Evolutionary conservation across 92 coral and sea anemone genomes (phyloP), one percentile per base, ranked within the genome.

Genomic region (Zoanthus sansibaricus): DNA sequence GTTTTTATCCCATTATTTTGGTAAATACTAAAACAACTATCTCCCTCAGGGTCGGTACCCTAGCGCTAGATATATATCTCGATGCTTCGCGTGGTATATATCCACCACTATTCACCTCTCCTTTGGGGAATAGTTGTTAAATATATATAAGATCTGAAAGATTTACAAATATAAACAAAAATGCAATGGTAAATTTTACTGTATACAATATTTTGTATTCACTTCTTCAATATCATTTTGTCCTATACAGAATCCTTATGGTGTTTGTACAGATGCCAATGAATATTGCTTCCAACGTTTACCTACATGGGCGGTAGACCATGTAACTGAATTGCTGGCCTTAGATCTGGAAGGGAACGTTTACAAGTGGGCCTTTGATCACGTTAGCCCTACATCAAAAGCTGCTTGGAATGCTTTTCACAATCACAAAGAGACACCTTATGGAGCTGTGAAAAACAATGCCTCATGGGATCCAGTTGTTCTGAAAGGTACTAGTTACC

Each of bases 361-460:
- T 49, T 89, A 91, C 78, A 89, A 89, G 54, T 93, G 96, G 96
- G 32, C 14, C 21, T 93, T 93, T 47, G 86, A 91, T 31, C 37
- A 87, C 16, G 61, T 77, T 71, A 91, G 87, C 42, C 94, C 96
- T 58, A 93, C 94, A 0, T 84, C 96, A 10, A 64, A 72, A n/a
- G 96, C 96, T 14, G 96, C 79, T 20, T 93, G 96, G 96, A 66
- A 79, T 6, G 94, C 96, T 13, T 91, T 93, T 74, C 96, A 93
- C 82, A 71, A 75, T 55, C 96, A 93, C 76, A 86, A 72, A 48
- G 96, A 91, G 42, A 93, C 96, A 46, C 89, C 92, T 4, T 76
- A 87, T 44, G 96, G 94, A 7, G 82, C 83, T 16, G 87, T 89
- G 75, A 72, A 91, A 42, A 80, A 93, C 75, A 55, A 69, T 31